Evolutionary conservation across 64 coral and sea anemone species (phyloP).

Genomic region (Hydrozoanthus tunicans): DNA sequence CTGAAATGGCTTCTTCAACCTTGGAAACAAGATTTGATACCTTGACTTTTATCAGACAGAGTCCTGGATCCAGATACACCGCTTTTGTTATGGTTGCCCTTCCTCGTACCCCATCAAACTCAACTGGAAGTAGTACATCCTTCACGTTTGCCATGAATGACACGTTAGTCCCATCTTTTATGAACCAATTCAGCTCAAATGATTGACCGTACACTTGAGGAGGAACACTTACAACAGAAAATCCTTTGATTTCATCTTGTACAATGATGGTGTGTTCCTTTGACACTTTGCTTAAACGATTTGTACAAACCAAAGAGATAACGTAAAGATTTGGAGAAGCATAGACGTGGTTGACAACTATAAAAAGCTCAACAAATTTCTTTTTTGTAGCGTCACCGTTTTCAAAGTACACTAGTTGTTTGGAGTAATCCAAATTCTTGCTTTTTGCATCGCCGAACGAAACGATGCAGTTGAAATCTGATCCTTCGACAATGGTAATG

Average conservation of each 20-base stretch:
- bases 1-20: neutral
- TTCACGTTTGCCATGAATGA: constrained; percentile 34
- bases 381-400: neutral
- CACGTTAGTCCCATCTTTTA: constrained; percentile 60
- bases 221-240: constrained; percentile 20
- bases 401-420: constrained; percentile 39
- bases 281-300: constrained; percentile 47
- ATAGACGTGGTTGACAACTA: constrained; percentile 32
- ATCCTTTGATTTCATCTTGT: constrained; percentile 60
- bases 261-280: neutral
- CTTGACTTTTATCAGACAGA: constrained; percentile 45
- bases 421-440: constrained; percentile 6
- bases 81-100: constrained; percentile 11
- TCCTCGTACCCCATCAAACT: neutral
- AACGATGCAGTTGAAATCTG: constrained; percentile 55
- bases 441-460: constrained; percentile 2
- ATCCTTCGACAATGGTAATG: constrained; percentile 44
- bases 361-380: constrained; percentile 21
- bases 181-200: constrained; percentile 25
- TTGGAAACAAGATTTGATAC: constrained; percentile 58
- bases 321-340: constrained; percentile 30
- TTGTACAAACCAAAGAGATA: constrained; percentile 37
- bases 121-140: neutral
- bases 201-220: constrained; percentile 53
- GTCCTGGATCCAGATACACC: constrained; percentile 28